These are phyloP conservation scores for Moxostoma hubbsi DNA, from an alignment of 2,797 vertebrate species.

Conservation along the genomic window DNA sequence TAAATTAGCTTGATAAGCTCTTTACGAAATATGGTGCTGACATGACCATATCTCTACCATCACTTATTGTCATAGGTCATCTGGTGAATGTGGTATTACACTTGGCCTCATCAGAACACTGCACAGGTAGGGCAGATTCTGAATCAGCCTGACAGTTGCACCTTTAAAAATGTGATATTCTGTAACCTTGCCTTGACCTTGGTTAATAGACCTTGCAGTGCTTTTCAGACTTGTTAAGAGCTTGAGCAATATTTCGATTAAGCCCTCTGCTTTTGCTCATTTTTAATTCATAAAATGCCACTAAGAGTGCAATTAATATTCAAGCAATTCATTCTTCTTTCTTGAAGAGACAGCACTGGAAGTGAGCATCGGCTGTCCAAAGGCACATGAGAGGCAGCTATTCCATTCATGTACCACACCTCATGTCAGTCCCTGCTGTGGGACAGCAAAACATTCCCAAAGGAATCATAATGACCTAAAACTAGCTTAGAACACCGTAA, in stretches of 20 bases:
- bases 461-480: slow-evolving; percentile 16
- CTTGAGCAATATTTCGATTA: slow-evolving; percentile 32
- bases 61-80: slow-evolving; percentile 18
- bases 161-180: slow-evolving; percentile 24
- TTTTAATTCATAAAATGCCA: slow-evolving; percentile 46
- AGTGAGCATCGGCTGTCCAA: not conserved
- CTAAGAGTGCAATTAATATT: slow-evolving; percentile 43
- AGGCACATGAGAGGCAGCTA: not conserved
- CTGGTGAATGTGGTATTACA: slow-evolving; percentile 3
- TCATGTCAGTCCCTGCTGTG: not conserved
- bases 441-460: slow-evolving; percentile 25
- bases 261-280: slow-evolving; percentile 45
- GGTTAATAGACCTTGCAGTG: slow-evolving; percentile 39
- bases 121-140: slow-evolving; percentile 30
- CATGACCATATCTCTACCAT: slow-evolving; percentile 11
- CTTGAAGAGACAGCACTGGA: not conserved
- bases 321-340: slow-evolving; percentile 27
- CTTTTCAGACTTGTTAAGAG: slow-evolving; percentile 43
- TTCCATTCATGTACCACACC: no score
- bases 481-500: slow-evolving; percentile 3
- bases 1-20: slow-evolving; percentile 22
- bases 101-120: slow-evolving; percentile 3
- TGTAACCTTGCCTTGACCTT: slow-evolving; percentile 45
- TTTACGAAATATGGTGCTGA: slow-evolving; percentile 20
- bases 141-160: slow-evolving; percentile 39